phyloP scores from a whole-genome alignment of 2,888 invertebrate genomes.

The Busseola fusca region DNA sequence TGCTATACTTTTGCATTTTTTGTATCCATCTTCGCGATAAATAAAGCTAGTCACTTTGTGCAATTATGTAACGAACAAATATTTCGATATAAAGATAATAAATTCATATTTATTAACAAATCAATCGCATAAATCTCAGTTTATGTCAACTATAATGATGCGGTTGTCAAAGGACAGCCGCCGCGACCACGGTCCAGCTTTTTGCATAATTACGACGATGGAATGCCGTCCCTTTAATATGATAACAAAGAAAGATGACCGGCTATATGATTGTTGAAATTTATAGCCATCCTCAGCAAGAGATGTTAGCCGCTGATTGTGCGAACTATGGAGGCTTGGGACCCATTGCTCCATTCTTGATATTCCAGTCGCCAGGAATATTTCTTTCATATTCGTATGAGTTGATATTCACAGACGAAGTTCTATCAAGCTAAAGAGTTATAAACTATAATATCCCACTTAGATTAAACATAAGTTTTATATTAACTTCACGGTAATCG shows the following conservation, averaged over 20 bases:
- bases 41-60: conserved; percentile 10
- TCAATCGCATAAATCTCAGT: conserved; percentile 86
- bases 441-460: conserved; percentile 32
- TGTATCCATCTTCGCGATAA: conserved; percentile 6
- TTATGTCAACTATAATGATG: conserved; percentile 87
- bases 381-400: conserved; percentile 31
- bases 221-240: conserved; percentile 87
- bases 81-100: conserved; percentile 68
- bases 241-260: conserved; percentile 88
- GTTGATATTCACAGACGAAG: conserved; percentile 19
- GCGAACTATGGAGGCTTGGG: conserved; percentile 69
- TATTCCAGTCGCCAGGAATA: conserved; percentile 30
- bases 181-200: conserved; percentile 85
- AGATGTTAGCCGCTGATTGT: conserved; percentile 78
- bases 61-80: conserved; percentile 45
- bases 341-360: conserved; percentile 49
- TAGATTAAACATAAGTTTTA: conserved; percentile 49
- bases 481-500: conserved; percentile 65
- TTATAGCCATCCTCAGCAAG: conserved; percentile 71
- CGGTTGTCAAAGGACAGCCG: conserved; percentile 85
- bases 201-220: conserved; percentile 87
- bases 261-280: conserved; percentile 72
- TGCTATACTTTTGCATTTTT: conserved; percentile 26
- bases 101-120: conserved; percentile 83
- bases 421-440: conserved; percentile 4